Conservation (phyloP, 1,140 invertebrate species). For the Galleria mellonella region DNA sequence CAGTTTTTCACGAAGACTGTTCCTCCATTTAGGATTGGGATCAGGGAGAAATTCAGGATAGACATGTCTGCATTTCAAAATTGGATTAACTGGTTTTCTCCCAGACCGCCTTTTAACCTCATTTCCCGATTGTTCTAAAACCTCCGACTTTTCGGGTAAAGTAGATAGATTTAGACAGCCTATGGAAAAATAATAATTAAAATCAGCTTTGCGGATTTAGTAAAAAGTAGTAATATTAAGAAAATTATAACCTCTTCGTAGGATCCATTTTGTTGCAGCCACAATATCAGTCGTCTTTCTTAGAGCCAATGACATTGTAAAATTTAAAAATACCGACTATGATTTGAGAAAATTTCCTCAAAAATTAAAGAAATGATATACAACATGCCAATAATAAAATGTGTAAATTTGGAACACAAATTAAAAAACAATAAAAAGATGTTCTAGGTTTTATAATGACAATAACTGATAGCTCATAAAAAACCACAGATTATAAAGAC, state of each 20-base stretch:
- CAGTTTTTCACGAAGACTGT: slow-evolving; percentile 89
- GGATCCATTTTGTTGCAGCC: slow-evolving; percentile 36
- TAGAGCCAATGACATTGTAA: slow-evolving; percentile 39
- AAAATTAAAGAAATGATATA: no score
- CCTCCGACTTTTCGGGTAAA: slow-evolving; percentile 41
- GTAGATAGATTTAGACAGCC: slow-evolving; percentile 42
- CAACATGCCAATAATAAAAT: no score
- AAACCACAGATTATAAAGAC: no score
- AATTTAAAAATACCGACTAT: not conserved
- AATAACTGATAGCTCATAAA: no score
- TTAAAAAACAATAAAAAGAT: no score
- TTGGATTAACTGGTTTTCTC: slow-evolving; percentile 28
- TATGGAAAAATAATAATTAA: slow-evolving; percentile 17
- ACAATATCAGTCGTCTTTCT: slow-evolving; percentile 38
- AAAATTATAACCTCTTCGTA: slow-evolving; percentile 9
- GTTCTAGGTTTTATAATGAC: no score
- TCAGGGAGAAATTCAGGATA: slow-evolving; percentile 97
- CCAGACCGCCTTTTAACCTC: slow-evolving; percentile 15
- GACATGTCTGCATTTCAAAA: slow-evolving; percentile 79
- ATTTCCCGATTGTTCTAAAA: slow-evolving; percentile 7
- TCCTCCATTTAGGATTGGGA: slow-evolving; percentile 85
- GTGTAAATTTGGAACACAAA: no score
- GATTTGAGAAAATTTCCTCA: not conserved
- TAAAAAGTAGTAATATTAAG: slow-evolving; percentile 2
- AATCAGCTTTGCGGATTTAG: not conserved